Evolutionary conservation across 2,797 vertebrate genomes (phyloP), one percentile per base, ranked within the genome.

Genomic region (Lacerta viridis): DNA sequence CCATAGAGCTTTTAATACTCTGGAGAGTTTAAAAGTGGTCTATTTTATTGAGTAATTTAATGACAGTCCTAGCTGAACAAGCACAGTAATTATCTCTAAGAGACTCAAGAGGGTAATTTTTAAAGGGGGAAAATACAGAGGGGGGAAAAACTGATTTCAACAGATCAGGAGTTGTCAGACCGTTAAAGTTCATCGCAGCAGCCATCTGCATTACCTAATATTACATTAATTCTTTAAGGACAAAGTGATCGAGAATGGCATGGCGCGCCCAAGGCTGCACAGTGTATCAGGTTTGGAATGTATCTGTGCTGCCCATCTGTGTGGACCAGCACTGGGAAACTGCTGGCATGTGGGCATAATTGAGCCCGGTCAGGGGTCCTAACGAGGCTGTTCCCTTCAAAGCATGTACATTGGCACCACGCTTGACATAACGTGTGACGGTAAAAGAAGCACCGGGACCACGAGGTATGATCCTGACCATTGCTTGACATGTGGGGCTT

Each of bases 1-100:
- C 90, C 92, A 91, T 7, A 4, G 86, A 91, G 88, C 94, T 96
- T 93, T 92, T 33, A 90, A 93, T 95, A 91, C 96, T 95, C 95
- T 55, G 64, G 94, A 95, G 97, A 95, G 92, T 95, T 95, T 89
- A 91, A 88, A 94, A 96, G 79, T 93, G 94, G 96, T 97, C 96
- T 91, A 95, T 97, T 98, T 97, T 97, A 97, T 97, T 96, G 96
- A 97, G 95, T 80, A 82, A 83, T 84, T 89, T 95, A 96, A 97
- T 96, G 96, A 96, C 94, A 94, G 94, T 69, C 68, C 88, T 66
- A 87, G 94, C 93, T 94, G 94, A 96, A 96, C 92, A 95, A 89
- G 82, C 96, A 95, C 92, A 93, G 95, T 94, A 96, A 96, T 97
- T 97, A 96, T 95, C 94, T 94, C 95, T 94, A 96, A 93, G 95